Base-by-base conservation (phyloP, 2,888 invertebrate species). In the Erynnis tages region DNA sequence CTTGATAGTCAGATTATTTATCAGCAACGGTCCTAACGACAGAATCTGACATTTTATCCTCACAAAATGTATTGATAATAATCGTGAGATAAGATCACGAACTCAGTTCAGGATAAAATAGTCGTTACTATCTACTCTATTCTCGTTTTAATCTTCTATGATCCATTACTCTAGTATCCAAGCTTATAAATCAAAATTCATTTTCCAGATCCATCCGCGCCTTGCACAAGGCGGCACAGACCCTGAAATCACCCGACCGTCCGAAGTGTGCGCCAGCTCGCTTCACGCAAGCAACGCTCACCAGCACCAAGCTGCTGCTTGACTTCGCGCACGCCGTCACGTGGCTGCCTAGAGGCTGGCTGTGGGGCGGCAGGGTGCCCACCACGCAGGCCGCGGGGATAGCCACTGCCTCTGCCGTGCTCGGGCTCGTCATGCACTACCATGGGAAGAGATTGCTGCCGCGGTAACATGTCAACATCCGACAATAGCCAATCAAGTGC, bases 251-350 rank as follows among this genome's bases (percentile, higher is more conserved):
- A 0, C 63, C 72, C 0, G 53, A 69, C 0, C 71, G 61, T 0
- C 67, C 80, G 0, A 79, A 76, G 46, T 87, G 88, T 56, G 79
- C 87, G 0, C 54, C 68, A 1, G 84, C 81, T 0, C 71, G 86
- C 0, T 77, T 86, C 68, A 73, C 71, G 0, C 82, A 81, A 10
- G 83, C 87, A 0, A 62, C 78, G 0, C 71, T 90, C 1, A 76
- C 76, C 11, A 78, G 78, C 44, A 76, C 78, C 30, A 90, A 90
- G 70, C 60, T 82, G 2, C 47, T 81, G 0, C 74, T 95, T 54
- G 96, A 96, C 75, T 91, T 96, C 52, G 82, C 93, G 0, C 96
- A 96, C 76, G 95, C 96, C 0, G 91, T 96, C 2, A 95, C 93
- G 80, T 96, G 95, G 76, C 77, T 97, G 56, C 97, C 97, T 0